These are phyloP conservation scores for Semotilus atromaculatus DNA, from an alignment of 2,797 vertebrate genomes.

Conservation along the genomic window DNA sequence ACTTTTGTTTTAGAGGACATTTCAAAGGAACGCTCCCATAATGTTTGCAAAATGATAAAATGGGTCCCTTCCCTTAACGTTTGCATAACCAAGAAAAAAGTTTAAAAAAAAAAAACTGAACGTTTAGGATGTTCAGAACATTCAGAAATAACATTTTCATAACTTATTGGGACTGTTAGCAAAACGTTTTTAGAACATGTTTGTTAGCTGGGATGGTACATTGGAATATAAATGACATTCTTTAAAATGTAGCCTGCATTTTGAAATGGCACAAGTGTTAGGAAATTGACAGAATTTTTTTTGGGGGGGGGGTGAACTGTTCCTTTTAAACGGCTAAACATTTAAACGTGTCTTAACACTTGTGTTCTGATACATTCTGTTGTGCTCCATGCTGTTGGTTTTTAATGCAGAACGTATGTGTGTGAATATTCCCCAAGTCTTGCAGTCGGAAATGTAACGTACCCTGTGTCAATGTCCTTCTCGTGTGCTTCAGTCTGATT, in stretches of 20 bases:
- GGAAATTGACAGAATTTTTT: not conserved
- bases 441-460: not conserved
- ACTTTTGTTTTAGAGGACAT: not conserved
- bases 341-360: not conserved
- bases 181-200: not conserved
- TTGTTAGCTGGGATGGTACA: not conserved
- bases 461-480: not conserved
- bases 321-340: not conserved
- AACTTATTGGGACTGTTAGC: not conserved
- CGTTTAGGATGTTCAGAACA: not conserved
- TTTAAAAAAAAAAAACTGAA: not conserved
- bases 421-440: not conserved
- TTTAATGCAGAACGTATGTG: not conserved
- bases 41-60: not conserved
- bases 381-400: not conserved
- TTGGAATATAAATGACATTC: not conserved
- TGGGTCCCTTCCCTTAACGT: not conserved
- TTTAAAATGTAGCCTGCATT: not conserved
- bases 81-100: not conserved
- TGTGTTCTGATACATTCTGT: not conserved
- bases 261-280: not conserved
- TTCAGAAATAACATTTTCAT: not conserved
- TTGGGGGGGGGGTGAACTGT: not conserved
- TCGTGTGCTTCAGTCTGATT: conserved; percentile 33
- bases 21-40: not conserved